Evolutionary conservation across 2,888 invertebrate species (phyloP), one percentile per base, ranked within the genome.

Genomic region (Cylloceria caligata): DNA sequence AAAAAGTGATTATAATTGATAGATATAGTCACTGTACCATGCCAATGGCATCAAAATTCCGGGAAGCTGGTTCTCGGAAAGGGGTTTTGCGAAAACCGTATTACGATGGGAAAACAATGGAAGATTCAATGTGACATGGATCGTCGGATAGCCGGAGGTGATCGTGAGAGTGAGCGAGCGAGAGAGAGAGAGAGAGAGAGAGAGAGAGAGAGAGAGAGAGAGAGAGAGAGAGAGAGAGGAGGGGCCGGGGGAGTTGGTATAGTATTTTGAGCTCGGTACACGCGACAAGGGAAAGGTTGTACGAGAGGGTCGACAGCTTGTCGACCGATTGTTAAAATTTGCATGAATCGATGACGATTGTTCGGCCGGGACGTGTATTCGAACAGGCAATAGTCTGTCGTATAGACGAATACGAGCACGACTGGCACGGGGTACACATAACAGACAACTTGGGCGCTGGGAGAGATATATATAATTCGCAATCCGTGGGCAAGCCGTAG

Each of bases 311-410:
- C 80, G 82, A 64, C 57, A 84, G 81, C 78, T 72, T 85, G 86
- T 81, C 85, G 84, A 85, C 82, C 89, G 90, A 91, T 92, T 91
- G 91, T 90, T 88, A 88, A 88, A 90, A 92, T 92, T 91, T 91
- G 89, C 91, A 92, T 90, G 91, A 91, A 91, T 91, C 92, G 91
- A 92, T 91, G 90, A 89, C 89, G 91, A 92, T 91, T 91, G 90
- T 91, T 91, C 89, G 88, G 88, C 87, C 84, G 87, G 87, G 86
- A 88, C 87, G 88, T 88, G 87, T 87, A 87, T 84, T 39, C 47
- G 69, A 67, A 55, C 57, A 67, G 47, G 34, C 77, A 60, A 47
- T 45, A 36, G 45, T 67, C 34, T 30, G 65, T n/a, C 34, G 64
- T 49, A 49, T 16, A 36, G 65, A 69, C 42, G 80, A 73, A 76